These are phyloP conservation scores for Musca vetustissima DNA, from an alignment of 1,140 invertebrate genomes.

Conservation along the genomic window DNA sequence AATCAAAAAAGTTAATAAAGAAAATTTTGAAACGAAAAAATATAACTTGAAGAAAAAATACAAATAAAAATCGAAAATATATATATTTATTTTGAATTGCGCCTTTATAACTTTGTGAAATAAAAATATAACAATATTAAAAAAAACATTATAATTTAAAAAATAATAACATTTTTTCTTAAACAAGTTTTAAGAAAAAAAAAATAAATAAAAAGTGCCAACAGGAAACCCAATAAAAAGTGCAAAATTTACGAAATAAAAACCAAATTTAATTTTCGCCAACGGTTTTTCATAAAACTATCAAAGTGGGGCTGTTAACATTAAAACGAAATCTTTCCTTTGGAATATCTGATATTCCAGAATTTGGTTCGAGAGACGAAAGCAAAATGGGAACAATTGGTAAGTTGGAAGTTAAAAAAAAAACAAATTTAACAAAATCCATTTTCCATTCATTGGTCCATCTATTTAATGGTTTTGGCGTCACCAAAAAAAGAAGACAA, in stretches of 20 bases:
- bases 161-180: background rate
- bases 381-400: slow-evolving; percentile 20
- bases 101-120: background rate
- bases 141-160: background rate
- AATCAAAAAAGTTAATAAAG: slow-evolving; percentile 7
- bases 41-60: background rate
- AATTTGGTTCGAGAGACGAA: too few relatives aligned
- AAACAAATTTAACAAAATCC: too few relatives aligned
- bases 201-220: background rate
- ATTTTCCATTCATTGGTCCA: too few relatives aligned
- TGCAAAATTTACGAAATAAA: background rate
- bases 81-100: background rate
- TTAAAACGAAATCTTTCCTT: too few relatives aligned
- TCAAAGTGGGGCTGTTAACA: too few relatives aligned
- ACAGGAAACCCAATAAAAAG: background rate
- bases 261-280: background rate
- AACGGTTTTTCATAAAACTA: too few relatives aligned
- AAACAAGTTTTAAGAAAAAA: background rate
- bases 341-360: too few relatives aligned
- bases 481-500: too few relatives aligned
- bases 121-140: background rate
- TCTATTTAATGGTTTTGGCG: too few relatives aligned
- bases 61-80: background rate
- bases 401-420: slow-evolving; percentile 1
- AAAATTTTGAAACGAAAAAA: background rate